Base-by-base conservation (phyloP, 2,888 invertebrate species). In the Ornithoptera alexandrae region DNA sequence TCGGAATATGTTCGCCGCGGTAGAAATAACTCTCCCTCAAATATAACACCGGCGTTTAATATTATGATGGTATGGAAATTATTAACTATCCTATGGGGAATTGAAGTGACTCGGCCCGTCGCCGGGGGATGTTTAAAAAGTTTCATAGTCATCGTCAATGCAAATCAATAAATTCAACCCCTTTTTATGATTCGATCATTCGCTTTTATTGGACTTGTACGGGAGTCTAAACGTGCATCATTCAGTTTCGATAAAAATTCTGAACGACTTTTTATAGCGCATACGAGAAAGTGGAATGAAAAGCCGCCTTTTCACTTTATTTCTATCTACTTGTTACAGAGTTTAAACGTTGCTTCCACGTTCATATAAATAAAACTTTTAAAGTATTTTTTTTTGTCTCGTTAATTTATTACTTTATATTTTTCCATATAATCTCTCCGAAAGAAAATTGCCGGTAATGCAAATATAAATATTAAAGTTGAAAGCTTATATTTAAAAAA, bases 141-240 rank as follows among this genome's bases (percentile, higher is more conserved):
- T 66, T 65, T 72, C 73, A 71, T 73, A 81, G 84, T 85, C 85
- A 85, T 88, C 83, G 86, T 85, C 88, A 86, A 88, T 88, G 84
- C 77, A 86, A 89, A 88, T 90, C 89, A 89, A 90, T 91, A 90
- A 89, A 90, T 90, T 89, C 86, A 89, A 89, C 89, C 88, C 39
- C 88, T 85, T 89, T 90, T 90, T 90, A 90, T 84, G 88, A 89
- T 87, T 86, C 85, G 84, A 84, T 85, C 89, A 87, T 90, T 89
- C 84, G 80, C 73, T 90, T 91, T 91, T 90, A 92, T 90, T 86
- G 82, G 78, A 72, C 77, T 79, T 82, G 83, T 88, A 89, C 87
- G 88, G 86, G 87, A 81, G 82, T 80, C 83, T 79, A 81, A 83
- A 83, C 84, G 86, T 86, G 88, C 87, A 90, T 89, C 89, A 89